These are phyloP conservation scores for Andinoacara biseriatus DNA, from an alignment of 2,113 vertebrate genomes.

Conservation along the genomic window DNA sequence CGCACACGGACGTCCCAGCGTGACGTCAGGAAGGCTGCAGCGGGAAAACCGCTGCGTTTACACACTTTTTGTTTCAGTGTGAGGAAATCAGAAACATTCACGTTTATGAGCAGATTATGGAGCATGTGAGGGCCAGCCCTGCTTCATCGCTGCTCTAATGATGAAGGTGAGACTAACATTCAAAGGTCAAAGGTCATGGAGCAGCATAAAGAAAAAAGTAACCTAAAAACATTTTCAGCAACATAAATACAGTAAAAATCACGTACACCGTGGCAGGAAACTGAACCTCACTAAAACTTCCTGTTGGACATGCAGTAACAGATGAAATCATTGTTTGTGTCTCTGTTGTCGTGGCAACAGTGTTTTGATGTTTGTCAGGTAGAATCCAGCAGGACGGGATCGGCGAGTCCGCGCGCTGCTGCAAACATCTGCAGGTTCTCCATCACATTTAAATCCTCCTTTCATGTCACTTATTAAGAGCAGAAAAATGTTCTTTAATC, in stretches of 20 bases:
- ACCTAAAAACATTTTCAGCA: neutral
- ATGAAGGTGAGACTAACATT: neutral
- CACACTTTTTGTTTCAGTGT: too few species aligned
- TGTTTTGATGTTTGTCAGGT: neutral
- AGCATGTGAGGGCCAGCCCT: too few species aligned
- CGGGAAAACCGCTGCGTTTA: too few species aligned
- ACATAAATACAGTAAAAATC: neutral
- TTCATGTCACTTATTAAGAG: neutral
- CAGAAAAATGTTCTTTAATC: neutral
- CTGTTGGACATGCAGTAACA: neutral
- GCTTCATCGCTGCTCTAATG: neutral
- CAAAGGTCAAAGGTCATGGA: neutral
- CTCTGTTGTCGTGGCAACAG: neutral
- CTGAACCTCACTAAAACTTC: neutral
- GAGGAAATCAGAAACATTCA: too few species aligned
- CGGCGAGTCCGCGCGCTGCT: neutral
- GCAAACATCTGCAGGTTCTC: neutral
- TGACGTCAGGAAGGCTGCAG: too few species aligned
- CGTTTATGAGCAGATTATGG: too few species aligned
- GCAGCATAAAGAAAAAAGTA: neutral
- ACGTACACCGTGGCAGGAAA: neutral
- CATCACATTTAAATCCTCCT: neutral
- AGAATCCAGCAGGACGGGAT: neutral
- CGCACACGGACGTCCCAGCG: too few species aligned
- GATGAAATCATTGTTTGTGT: constrained; percentile 23